Percentiles rank a stretch among this genome's conserved stretches.
phyloP scores from a whole-genome alignment of 2,113 vertebrate species.

The Pachycephala philippinensis region DNA sequence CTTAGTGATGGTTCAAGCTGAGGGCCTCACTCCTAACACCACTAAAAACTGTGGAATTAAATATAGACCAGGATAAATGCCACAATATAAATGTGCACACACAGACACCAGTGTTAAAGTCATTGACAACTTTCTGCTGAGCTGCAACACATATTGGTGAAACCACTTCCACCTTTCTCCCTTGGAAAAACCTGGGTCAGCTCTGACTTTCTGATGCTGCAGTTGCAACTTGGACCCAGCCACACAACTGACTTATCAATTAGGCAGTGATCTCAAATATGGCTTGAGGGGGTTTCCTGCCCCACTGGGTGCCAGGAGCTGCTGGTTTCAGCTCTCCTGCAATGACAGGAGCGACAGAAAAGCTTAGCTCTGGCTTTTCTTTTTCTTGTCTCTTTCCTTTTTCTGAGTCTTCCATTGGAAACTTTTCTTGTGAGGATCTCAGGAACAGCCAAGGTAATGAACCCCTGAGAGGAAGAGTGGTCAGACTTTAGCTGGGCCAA shows the following conservation, averaged over 20 bases:
- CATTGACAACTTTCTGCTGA: background rate
- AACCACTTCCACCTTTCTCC: background rate
- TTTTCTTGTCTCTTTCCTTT: background rate
- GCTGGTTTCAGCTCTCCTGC: background rate
- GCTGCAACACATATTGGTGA: background rate
- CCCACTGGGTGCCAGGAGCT: background rate
- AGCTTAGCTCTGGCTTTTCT: background rate
- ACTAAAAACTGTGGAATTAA: background rate
- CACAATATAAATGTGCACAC: background rate
- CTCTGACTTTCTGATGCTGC: background rate
- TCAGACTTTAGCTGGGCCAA: background rate
- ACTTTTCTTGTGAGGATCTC: background rate
- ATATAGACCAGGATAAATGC: background rate
- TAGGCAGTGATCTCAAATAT: background rate
- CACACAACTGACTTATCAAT: background rate
- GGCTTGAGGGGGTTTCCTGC: background rate
- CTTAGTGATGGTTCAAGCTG: background rate
- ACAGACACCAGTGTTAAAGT: background rate
- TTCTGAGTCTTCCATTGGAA: background rate
- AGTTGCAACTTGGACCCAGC: background rate
- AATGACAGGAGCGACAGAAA: background rate
- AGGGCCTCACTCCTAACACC: background rate
- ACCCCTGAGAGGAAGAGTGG: background rate
- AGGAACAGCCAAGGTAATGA: background rate
- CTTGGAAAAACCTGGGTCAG: background rate